These are phyloP conservation scores for Notechis scutatus DNA, from an alignment of 2,113 vertebrate species.

Conservation along the genomic window DNA sequence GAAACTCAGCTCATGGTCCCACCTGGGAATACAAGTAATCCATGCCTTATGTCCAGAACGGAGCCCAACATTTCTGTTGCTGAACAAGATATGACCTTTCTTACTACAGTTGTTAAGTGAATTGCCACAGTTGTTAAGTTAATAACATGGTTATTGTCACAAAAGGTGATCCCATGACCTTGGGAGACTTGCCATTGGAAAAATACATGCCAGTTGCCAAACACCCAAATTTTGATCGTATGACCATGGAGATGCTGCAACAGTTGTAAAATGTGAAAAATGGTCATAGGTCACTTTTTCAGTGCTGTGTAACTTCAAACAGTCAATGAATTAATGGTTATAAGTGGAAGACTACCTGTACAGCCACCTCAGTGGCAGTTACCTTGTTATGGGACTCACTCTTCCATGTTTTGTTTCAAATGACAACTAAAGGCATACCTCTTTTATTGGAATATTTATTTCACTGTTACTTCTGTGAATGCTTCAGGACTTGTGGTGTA, in stretches of 20 bases:
- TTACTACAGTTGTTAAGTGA: background rate
- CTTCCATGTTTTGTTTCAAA: background rate
- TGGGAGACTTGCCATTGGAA: background rate
- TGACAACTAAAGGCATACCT: background rate
- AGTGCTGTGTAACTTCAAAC: background rate
- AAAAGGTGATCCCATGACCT: background rate
- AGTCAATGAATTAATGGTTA: background rate
- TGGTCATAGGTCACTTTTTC: background rate
- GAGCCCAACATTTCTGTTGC: background rate
- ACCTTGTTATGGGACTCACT: background rate
- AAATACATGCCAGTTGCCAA: background rate
- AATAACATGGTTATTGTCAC: background rate
- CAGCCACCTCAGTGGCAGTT: background rate
- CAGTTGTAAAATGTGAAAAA: background rate
- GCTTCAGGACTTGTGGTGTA: background rate
- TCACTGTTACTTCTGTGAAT: background rate
- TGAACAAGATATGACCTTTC: background rate
- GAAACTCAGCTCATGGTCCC: background rate
- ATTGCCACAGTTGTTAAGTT: background rate
- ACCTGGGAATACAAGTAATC: background rate
- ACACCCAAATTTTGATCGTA: background rate
- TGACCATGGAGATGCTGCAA: background rate
- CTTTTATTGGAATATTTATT: background rate
- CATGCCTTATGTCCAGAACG: background rate
- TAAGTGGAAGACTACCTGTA: background rate